Base-by-base conservation (phyloP, 2,797 vertebrate genomes). In the Acanthornis magna region DNA sequence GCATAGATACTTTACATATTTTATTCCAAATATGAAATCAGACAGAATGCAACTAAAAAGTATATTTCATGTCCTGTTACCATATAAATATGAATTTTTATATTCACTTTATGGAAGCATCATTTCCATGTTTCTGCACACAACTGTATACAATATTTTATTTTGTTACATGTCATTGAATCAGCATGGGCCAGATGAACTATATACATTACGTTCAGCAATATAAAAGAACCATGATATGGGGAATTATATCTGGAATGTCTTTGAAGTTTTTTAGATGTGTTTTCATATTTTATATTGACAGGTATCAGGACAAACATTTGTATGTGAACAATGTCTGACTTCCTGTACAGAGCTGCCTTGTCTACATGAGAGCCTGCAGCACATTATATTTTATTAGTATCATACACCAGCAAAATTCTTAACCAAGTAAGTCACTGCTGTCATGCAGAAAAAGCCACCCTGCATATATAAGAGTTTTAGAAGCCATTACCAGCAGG, bases 321-420 rank as follows among this genome's bases (percentile, higher is more conserved):
- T 81, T 82, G 57, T 74, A 89, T 75, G 36, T 53, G 85, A 91
- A 85, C 74, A 80, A 70, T 38, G 71, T 70, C 72, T 91, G 71
- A 87, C 27, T 89, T 94, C 50, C 62, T 86, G 36, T 51, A 94
- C 45, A 62, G 63, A 91, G 42, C 54, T 85, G 71, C 47, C 78
- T 78, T 1, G 4, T 48, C 57, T 81, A 30, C 30, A 74, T 78
- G 73, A 80, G 53, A 91, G 50, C 50, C 80, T 97, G 87, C 68
- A 87, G 63, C 51, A 92, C 13, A 65, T 92, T 90, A 74, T 34
- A 80, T 74, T 94, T 95, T 94, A 94, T 95, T 95, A 87, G 61
- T 87, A 86, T 82, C 75, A 83, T 82, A 88, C 47, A 87, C 13
- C 22, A 91, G 42, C 22, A 93, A 78, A 93, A 83, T 94, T 91